Percentiles rank a stretch among this genome's conserved stretches.
Conservation (phyloP, 2,113 vertebrate species). For the Ctenomys sociabilis region DNA sequence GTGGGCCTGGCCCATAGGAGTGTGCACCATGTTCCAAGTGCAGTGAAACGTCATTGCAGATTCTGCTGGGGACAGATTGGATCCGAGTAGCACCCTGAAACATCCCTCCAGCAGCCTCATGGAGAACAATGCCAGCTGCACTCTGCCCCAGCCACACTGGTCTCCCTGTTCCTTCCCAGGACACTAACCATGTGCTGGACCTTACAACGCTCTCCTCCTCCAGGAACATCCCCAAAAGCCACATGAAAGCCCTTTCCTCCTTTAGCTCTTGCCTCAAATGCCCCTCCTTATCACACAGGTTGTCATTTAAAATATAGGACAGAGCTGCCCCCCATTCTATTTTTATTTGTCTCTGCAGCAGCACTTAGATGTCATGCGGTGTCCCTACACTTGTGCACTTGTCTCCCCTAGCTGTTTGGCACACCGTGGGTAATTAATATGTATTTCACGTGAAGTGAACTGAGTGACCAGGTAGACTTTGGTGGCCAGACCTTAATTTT, state of each 20-base stretch:
- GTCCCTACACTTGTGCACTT: neutral
- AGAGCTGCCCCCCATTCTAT: neutral
- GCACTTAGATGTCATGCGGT: neutral
- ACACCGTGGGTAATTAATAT: neutral
- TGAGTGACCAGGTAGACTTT: neutral
- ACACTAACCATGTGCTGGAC: neutral
- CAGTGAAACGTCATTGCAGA: no score
- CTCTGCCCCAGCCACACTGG: neutral
- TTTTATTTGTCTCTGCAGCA: neutral
- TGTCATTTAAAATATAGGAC: neutral
- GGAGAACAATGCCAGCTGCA: rapidly evolving
- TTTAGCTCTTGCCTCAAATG: neutral
- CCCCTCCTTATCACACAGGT: neutral
- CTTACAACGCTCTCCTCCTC: neutral
- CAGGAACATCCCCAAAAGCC: neutral
- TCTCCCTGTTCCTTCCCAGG: neutral
- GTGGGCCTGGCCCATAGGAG: neutral
- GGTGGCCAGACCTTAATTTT: neutral
- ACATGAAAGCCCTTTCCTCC: neutral
- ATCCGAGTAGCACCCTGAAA: neutral
- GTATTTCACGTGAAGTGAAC: neutral
- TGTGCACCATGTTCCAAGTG: no score
- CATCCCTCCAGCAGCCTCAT: rapidly evolving
- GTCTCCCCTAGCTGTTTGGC: neutral
- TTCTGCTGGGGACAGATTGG: neutral